Evolutionary conservation across 2,113 vertebrate genomes (phyloP).

Genomic region (Perccottus glenii): DNA sequence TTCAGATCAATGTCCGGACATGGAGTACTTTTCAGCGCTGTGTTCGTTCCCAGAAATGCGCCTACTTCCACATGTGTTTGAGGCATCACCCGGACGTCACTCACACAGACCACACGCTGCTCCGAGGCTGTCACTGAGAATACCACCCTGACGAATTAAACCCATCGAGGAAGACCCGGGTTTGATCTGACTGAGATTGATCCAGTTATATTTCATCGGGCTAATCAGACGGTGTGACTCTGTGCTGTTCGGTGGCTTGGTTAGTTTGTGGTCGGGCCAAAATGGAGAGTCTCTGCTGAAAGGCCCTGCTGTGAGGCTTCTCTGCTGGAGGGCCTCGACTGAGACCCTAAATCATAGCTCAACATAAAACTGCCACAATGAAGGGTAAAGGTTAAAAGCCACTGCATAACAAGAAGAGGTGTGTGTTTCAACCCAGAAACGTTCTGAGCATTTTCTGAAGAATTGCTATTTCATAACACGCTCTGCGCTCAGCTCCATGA

Average conservation of each 20-base stretch:
- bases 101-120: conserved; percentile 31
- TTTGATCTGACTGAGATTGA: conserved; percentile 55
- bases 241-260: conserved; percentile 77
- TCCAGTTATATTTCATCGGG: conserved; percentile 83
- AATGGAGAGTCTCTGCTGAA: conserved; percentile 82
- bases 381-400: background rate
- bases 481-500: no score
- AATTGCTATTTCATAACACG: no score
- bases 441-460: no score
- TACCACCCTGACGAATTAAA: no score
- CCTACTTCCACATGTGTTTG: conserved; percentile 52
- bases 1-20: conserved; percentile 51
- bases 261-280: conserved; percentile 82
- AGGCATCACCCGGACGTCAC: conserved; percentile 35
- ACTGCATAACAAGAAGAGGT: no score
- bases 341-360: conserved; percentile 66
- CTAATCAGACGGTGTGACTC: conserved; percentile 80
- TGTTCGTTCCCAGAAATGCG: conserved; percentile 1
- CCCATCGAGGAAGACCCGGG: no score
- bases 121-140: conserved; percentile 6
- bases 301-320: conserved; percentile 83
- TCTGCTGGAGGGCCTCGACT: conserved; percentile 70
- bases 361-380: background rate
- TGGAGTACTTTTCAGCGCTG: conserved; percentile 45
- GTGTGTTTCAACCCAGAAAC: no score